Conservation (phyloP, 2,113 vertebrate species). For the Vicugna pacos region DNA sequence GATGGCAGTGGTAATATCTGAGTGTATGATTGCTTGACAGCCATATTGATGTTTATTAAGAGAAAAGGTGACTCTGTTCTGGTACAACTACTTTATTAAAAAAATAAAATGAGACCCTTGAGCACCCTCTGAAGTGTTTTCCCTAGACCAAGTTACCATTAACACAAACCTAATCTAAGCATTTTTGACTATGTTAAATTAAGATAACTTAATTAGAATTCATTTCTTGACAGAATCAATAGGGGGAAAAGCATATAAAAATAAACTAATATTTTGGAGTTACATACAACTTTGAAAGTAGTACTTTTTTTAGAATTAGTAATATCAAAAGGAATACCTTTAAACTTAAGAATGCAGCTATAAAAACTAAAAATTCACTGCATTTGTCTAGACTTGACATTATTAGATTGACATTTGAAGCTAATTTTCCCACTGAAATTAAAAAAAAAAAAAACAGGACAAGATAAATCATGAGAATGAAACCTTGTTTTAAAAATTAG, state of each 20-base stretch:
- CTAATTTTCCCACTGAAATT: background rate
- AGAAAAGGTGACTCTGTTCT: background rate
- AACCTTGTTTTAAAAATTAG: slow-evolving; percentile 29
- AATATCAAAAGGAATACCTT: background rate
- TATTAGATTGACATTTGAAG: background rate
- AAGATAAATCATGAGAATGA: background rate
- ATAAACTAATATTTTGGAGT: background rate
- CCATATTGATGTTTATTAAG: background rate
- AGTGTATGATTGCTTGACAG: background rate
- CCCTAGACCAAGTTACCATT: background rate
- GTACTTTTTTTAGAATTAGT: background rate
- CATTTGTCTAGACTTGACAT: background rate
- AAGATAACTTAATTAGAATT: slow-evolving; percentile 29
- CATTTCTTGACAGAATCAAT: background rate
- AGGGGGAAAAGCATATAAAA: background rate
- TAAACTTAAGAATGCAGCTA: background rate
- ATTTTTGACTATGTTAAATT: background rate
- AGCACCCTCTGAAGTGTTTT: background rate
- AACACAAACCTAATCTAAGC: background rate
- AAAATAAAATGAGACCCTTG: background rate
- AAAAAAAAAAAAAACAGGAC: background rate
- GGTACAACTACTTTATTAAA: background rate
- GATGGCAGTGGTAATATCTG: background rate
- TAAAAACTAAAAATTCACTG: background rate
- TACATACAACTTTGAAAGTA: background rate